Percentiles rank a stretch among this genome's conserved stretches.
These are phyloP conservation scores for Drosophila repleta DNA, from an alignment of 1,140 invertebrate species.

Conservation along the genomic window DNA sequence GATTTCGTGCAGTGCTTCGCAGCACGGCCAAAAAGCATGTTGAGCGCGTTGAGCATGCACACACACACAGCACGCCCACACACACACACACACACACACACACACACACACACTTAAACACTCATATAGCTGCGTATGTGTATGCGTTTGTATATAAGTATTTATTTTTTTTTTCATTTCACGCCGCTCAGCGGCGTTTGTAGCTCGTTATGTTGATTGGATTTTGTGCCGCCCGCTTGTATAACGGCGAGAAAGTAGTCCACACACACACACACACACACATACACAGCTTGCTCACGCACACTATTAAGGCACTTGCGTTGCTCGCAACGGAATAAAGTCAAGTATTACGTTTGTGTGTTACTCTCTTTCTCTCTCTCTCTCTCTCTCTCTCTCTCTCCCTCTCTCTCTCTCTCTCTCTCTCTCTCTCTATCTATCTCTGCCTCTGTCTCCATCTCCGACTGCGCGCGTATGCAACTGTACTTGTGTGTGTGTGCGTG, in stretches of 20 bases:
- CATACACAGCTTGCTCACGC: constrained; percentile 43
- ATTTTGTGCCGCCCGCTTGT: constrained; percentile 77
- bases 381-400: constrained; percentile 22
- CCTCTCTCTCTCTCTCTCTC: too few species aligned
- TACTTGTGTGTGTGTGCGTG: constrained; percentile 47
- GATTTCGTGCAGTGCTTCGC: constrained; percentile 27
- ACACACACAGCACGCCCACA: constrained; percentile 17
- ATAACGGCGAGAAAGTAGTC: constrained; percentile 70
- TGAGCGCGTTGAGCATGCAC: constrained; percentile 40
- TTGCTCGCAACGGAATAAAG: constrained; percentile 70
- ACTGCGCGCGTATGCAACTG: constrained; percentile 39
- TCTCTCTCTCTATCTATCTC: constrained; percentile 23
- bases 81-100: constrained; percentile 12
- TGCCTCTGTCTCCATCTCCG: too few species aligned
- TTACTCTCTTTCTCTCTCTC: constrained; percentile 27
- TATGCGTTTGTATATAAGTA: constrained; percentile 36
- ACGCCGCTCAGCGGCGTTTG: constrained; percentile 79
- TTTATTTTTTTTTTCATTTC: constrained; percentile 67
- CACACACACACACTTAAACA: constrained; percentile 4
- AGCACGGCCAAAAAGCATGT: constrained; percentile 31
- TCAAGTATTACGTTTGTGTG: constrained; percentile 63
- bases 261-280: constrained; percentile 47
- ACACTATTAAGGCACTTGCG: constrained; percentile 75
- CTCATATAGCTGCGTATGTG: constrained; percentile 22
- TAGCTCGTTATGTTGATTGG: constrained; percentile 83